Base-by-base conservation (phyloP, 1,140 invertebrate species). In the Hesperophylax magnus region DNA sequence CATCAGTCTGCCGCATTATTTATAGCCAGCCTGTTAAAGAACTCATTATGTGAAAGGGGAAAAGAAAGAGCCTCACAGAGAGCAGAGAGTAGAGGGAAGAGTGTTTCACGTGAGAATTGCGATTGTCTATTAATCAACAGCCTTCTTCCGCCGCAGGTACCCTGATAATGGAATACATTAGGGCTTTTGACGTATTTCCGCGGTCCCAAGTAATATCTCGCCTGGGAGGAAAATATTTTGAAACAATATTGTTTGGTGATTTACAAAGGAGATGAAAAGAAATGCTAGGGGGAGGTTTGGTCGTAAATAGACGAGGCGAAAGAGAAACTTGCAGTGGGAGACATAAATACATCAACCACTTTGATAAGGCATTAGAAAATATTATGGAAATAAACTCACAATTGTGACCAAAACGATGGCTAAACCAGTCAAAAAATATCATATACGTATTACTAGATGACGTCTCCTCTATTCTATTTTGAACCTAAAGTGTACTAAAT, bases 81-180 rank as follows among this genome's bases (percentile, higher is more conserved):
- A 11, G 34, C 3, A 67, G 67, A 47, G 34, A 58, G 56, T 4
- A 58, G 56, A 72, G 22, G n/a, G 24, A 69, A 52, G 67, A 74
- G 5, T 18, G 34, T 61, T 54, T 53, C 69, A 24, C 47, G 47
- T 24, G 22, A 72, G 69, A n/a, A 67, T 31, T 67, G 63, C 31
- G 58, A 20, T 39, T 31, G 65, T 72, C 47, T 72, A 72, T 72
- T 72, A 72, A 72, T 72, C 69, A 72, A 72, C 24, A 34, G 47
- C 47, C 18, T 54, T 54, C 39, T 53, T 72, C 27, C 69, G 20
- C 22, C 52, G 3, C 24, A 67, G 63, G 20, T 39, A 67, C 27
- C 34, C 22, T 17, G 63, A 15, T 72, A 72, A 72, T 72, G 69
- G 69, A 72, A 72, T 72, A 72, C 69, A 72, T 72, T 72, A 72